Evolutionary conservation across 2,797 vertebrate genomes (phyloP).

Genomic region (Pelobates cultripes): DNA sequence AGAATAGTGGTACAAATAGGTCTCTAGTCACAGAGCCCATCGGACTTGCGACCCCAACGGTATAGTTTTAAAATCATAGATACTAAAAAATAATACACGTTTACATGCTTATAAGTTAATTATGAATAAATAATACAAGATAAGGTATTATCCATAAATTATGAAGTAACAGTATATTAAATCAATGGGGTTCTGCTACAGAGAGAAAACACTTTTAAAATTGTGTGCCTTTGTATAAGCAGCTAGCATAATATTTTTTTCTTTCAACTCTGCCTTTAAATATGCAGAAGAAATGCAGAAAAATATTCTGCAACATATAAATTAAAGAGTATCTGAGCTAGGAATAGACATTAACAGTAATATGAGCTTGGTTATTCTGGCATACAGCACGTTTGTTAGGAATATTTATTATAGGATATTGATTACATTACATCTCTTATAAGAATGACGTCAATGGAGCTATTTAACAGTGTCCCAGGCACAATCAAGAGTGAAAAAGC

Average conservation of each 20-base stretch:
- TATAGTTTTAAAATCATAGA: too few species aligned
- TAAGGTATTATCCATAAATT: too few species aligned
- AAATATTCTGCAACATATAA: neutral
- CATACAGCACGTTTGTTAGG: neutral
- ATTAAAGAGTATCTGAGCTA: neutral
- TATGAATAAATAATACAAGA: too few species aligned
- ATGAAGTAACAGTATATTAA: too few species aligned
- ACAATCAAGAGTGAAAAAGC: constrained; percentile 58
- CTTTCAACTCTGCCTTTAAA: too few species aligned
- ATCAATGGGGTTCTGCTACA: too few species aligned
- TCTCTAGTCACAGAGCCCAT: too few species aligned
- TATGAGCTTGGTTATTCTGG: neutral
- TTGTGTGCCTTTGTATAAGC: neutral
- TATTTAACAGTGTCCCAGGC: constrained; percentile 47
- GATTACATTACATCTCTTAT: constrained; percentile 48
- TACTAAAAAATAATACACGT: too few species aligned
- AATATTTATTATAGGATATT: neutral
- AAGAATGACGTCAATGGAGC: constrained; percentile 55
- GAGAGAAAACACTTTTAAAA: neutral
- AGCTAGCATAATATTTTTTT: neutral
- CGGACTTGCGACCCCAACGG: too few species aligned
- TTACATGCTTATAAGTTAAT: too few species aligned
- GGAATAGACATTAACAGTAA: neutral
- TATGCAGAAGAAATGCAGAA: neutral
- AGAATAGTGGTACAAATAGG: too few species aligned